Evolutionary conservation across 2,888 invertebrate genomes (phyloP), one percentile per base, ranked within the genome.

Genomic region (Pharmacophagus antenor): DNA sequence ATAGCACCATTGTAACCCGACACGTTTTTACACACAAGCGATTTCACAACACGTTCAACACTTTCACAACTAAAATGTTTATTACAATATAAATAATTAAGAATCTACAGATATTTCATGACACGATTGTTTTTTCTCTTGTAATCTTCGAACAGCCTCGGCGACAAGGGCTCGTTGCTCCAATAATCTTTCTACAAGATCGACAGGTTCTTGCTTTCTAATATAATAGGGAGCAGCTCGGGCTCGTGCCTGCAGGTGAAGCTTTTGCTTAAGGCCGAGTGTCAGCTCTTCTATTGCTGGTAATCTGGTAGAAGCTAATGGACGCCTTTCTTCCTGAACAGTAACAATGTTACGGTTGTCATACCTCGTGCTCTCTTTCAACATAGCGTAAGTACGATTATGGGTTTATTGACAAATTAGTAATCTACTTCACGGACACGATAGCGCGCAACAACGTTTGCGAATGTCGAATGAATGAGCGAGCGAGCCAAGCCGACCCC

Each of bases 1-100:
- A 90, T 90, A 90, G 90, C 90, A 90, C 90, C 90, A 89, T 88
- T 90, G 90, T 89, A 90, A 90, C 81, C 88, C 86, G 90, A 90
- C 88, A 90, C 89, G 89, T 85, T 86, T 89, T 85, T 49, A 84
- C 82, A 87, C 90, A 88, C 88, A 86, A 84, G 84, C 87, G 85
- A 90, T 90, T 90, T 90, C 90, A 90, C 90, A 90, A 90, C 88
- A 88, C 83, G 79, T 81, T 86, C 82, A 81, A 85, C 88, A 90
- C 90, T 90, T 90, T 90, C 90, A 91, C 90, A 89, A 82, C 77
- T 86, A 85, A 86, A 89, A 87, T 85, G 85, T 88, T 85, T 87
- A 58, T 84, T 85, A 67, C 69, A 72, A 70, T 68, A 69, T 62
- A 81, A 79, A 80, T 82, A 85, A 82, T 88, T 90, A 90, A 69